A percentile compares a stretch with the other conserved stretches of the same genome.
Evolutionary conservation across 1,140 invertebrate genomes (phyloP).

Genomic region (Reticulitermes speratus): DNA sequence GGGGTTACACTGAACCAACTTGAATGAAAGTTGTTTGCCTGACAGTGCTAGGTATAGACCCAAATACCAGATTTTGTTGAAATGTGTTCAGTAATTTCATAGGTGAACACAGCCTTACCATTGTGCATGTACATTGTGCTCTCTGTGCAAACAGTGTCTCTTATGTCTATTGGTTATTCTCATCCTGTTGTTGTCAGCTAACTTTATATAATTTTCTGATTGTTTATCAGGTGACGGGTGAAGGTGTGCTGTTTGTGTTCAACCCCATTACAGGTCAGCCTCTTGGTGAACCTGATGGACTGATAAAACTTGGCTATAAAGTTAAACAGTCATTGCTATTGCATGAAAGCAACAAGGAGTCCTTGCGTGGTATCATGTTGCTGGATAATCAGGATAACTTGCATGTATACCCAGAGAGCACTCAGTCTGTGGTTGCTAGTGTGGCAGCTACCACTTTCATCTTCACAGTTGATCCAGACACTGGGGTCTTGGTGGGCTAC

Average conservation of each 20-base stretch:
- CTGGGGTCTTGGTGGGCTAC: slow-evolving; percentile 68
- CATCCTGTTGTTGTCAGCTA: too few relatives aligned
- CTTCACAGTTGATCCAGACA: slow-evolving; percentile 66
- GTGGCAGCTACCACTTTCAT: slow-evolving; percentile 64
- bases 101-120: too few relatives aligned
- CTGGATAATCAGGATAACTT: slow-evolving; percentile 70
- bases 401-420: slow-evolving; percentile 64
- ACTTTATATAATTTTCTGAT: background rate
- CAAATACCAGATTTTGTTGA: too few relatives aligned
- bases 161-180: background rate
- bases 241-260: slow-evolving; percentile 75
- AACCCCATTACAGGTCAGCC: slow-evolving; percentile 82
- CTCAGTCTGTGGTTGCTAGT: slow-evolving; percentile 49
- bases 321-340: slow-evolving; percentile 75
- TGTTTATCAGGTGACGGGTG: slow-evolving; percentile 59
- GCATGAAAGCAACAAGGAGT: slow-evolving; percentile 61
- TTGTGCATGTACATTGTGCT: too few relatives aligned
- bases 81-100: too few relatives aligned
- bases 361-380: slow-evolving; percentile 75
- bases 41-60: background rate
- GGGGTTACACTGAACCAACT: background rate
- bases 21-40: background rate
- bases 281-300: slow-evolving; percentile 46
- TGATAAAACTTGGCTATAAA: slow-evolving; percentile 63
- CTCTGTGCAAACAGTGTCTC: too few relatives aligned